Evolutionary conservation across 1,140 invertebrate species (phyloP).

Genomic region (Aethina tumida): DNA sequence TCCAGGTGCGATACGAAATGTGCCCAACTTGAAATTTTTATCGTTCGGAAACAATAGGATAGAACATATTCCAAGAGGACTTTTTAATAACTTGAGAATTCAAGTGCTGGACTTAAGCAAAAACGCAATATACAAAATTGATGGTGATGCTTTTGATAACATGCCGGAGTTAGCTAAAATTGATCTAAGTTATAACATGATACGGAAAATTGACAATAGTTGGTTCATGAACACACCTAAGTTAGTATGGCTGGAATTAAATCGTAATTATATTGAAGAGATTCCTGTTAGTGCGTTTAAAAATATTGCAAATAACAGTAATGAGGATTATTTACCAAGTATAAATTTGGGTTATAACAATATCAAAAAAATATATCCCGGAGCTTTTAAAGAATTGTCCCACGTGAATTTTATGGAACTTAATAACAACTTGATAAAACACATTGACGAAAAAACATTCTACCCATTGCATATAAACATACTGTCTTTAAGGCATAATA

Average conservation of each 20-base stretch:
- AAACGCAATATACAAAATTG: slow-evolving; percentile 15
- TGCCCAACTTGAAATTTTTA: slow-evolving; percentile 14
- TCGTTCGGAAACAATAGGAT: slow-evolving; percentile 15
- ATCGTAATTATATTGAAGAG: slow-evolving; percentile 16
- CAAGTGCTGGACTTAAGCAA: slow-evolving; percentile 15
- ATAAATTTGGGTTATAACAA: slow-evolving; percentile 21
- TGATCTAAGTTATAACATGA: slow-evolving; percentile 9
- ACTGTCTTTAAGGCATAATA: slow-evolving; percentile 17
- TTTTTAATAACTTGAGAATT: slow-evolving; percentile 17
- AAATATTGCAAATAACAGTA: slow-evolving; percentile 13
- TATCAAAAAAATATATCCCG: slow-evolving; percentile 14
- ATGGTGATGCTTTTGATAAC: slow-evolving; percentile 14
- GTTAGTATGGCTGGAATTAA: slow-evolving; percentile 15
- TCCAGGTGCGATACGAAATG: slow-evolving; percentile 19
- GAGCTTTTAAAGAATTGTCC: slow-evolving; percentile 15
- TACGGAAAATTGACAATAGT: background rate
- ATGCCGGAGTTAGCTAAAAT: slow-evolving; percentile 17
- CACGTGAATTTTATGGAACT: slow-evolving; percentile 19
- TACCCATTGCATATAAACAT: slow-evolving; percentile 10
- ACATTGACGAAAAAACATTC: slow-evolving; percentile 12
- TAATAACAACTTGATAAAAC: slow-evolving; percentile 15
- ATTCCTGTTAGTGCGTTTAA: slow-evolving; percentile 15
- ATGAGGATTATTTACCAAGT: slow-evolving; percentile 10
- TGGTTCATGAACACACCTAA: slow-evolving; percentile 20
- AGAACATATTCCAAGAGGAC: slow-evolving; percentile 12